Conservation (phyloP, 1,140 invertebrate species). For the Sminthurinus signatus region DNA sequence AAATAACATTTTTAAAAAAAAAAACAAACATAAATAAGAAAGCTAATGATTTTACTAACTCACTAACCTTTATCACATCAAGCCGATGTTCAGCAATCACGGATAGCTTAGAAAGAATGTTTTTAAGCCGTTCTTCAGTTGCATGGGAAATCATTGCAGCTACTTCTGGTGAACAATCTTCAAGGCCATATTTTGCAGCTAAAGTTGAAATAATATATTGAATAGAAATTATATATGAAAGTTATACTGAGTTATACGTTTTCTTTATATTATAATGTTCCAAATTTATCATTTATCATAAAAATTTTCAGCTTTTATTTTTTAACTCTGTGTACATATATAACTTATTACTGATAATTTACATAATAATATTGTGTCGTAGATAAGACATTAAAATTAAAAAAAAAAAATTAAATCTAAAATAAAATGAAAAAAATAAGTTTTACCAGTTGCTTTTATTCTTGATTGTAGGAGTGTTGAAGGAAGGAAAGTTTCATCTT, state of each 20-base stretch:
- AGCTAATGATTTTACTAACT: conserved; percentile 13
- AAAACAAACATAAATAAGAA: neutral
- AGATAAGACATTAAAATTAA: neutral
- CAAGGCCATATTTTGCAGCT: conserved; percentile 70
- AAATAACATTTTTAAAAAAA: conserved; percentile 2
- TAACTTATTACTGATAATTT: too few relatives aligned
- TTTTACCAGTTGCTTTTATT: conserved; percentile 66
- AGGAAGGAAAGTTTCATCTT: conserved; percentile 86
- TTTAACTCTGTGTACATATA: too few relatives aligned
- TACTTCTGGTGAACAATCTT: conserved; percentile 83
- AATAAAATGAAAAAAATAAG: neutral
- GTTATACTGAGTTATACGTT: too few relatives aligned
- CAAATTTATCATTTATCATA: too few relatives aligned
- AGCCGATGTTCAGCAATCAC: conserved; percentile 90
- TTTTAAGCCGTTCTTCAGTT: conserved; percentile 87
- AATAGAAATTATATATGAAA: too few relatives aligned
- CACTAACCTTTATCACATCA: conserved; percentile 81
- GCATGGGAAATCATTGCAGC: conserved; percentile 87
- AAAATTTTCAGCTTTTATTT: neutral
- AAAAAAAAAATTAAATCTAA: neutral
- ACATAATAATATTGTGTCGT: too few relatives aligned
- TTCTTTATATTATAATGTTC: too few relatives aligned
- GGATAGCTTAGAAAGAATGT: conserved; percentile 84
- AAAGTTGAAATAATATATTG: conserved; percentile 31
- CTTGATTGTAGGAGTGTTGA: conserved; percentile 66